Evolutionary conservation across 1,140 invertebrate genomes (phyloP), one percentile per base, ranked within the genome.

Genomic region (Heliconius congener): DNA sequence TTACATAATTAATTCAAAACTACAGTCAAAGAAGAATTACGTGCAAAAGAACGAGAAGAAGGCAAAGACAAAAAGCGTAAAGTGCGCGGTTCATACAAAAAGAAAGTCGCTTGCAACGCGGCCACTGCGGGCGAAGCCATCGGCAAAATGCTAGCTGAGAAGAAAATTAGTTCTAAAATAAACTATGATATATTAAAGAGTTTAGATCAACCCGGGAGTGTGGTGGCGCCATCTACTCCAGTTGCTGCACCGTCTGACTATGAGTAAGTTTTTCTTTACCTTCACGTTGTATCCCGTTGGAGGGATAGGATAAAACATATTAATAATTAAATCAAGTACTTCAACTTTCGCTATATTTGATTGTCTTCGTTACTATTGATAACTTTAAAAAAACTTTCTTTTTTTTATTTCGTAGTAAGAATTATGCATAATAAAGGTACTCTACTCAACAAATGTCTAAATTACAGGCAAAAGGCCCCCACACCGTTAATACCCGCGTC

Each of bases 121-220:
- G 97, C 96, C 79, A 97, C 96, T n/a, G 98, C 98, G 19, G 97
- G 97, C 3, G 98, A 99, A 95, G 98, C 98, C 0, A 98, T 99
- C 42, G 98, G 98, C 88, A 99, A 98, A 92, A 98, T 99, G 96
- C 92, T 99, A 9, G 97, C 98, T 84, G 98, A 99, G 86, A 99
- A 99, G 91, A 98, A 98, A 89, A 97, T 99, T 78, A 99, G 99
- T 1, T 97, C 96, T 8, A 99, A 99, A 96, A 99, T 99, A 50
- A 99, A 99, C 94, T 99, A 99, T 89, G 99, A 99, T 85, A 99
- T 99, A 27, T 94, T 99, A 18, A 98, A 98, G 87, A 98, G 96
- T 88, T 93, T 99, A 82, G 96, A 96, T 55, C 88, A 92, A 34
- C 89, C 93, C 83, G 82, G 96, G 95, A 90, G 95, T 1, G 85